These are phyloP conservation scores for Phorcus lineatus DNA, from an alignment of 2,888 invertebrate genomes.

Conservation along the genomic window DNA sequence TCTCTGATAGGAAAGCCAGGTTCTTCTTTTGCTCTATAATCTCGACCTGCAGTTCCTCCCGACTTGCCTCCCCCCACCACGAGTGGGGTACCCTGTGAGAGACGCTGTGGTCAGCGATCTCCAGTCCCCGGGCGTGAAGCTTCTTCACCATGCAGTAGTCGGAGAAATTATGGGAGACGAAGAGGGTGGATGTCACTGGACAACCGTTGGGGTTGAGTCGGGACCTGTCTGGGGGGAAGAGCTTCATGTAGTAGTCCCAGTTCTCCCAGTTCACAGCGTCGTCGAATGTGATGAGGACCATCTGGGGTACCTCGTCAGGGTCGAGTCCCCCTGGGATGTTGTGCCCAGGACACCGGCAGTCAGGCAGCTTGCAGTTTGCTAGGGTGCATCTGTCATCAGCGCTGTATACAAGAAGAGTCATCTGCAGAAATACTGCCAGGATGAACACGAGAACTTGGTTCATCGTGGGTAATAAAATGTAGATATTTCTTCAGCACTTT, in stretches of 20 bases:
- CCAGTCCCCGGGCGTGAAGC: conserved; percentile 62
- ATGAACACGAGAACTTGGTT: neutral
- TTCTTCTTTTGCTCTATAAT: conserved; percentile 61
- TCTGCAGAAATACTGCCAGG: neutral
- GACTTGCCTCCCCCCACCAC: conserved; percentile 80
- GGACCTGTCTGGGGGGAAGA: conserved; percentile 54
- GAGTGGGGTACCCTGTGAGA: conserved; percentile 77
- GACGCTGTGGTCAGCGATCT: conserved; percentile 64
- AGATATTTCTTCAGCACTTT: too few species aligned
- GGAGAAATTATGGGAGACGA: conserved; percentile 99
- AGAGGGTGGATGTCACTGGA: conserved; percentile 92
- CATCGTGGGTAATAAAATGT: neutral
- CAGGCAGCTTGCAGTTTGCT: conserved; percentile 51
- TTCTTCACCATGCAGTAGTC: conserved; percentile 90
- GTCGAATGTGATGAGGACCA: conserved; percentile 67
- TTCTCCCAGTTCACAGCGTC: conserved; percentile 64
- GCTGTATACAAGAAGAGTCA: neutral
- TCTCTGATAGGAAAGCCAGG: conserved; percentile 75
- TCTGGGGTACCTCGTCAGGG: conserved; percentile 61
- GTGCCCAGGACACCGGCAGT: conserved; percentile 60
- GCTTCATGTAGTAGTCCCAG: conserved; percentile 44
- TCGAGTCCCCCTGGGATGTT: conserved; percentile 38
- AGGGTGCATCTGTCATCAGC: conserved; percentile 29
- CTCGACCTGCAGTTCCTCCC: conserved; percentile 53
- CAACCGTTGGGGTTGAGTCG: conserved; percentile 82